Evolutionary conservation across 2,888 invertebrate genomes (phyloP).

Genomic region (Marronus borbonicus): DNA sequence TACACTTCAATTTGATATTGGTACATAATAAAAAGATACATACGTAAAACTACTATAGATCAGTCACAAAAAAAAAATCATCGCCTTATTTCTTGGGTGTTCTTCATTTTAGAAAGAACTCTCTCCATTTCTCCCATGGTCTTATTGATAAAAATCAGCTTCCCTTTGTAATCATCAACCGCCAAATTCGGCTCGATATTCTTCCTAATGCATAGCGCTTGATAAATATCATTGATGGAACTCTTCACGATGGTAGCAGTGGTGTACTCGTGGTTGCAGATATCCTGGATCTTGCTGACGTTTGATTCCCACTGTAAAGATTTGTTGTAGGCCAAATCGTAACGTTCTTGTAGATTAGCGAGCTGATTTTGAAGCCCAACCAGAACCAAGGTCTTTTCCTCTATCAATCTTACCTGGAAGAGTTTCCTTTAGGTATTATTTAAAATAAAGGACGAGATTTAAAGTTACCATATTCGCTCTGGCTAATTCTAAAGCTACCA

Average conservation of each 20-base stretch:
- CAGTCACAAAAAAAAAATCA: no score
- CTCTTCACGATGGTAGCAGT: conserved; percentile 73
- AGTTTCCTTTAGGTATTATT: conserved; percentile 1
- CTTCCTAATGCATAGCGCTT: conserved; percentile 52
- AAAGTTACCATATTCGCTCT: conserved; percentile 72
- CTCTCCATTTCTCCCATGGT: conserved; percentile 49
- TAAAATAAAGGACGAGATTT: conserved; percentile 51
- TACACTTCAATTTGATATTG: no score
- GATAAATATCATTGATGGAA: conserved; percentile 42
- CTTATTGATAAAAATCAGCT: conserved; percentile 54
- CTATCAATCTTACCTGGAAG: conserved; percentile 71
- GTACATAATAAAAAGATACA: no score
- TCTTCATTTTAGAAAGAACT: background rate
- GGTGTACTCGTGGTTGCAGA: conserved; percentile 72
- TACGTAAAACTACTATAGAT: no score
- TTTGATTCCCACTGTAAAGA: conserved; percentile 77
- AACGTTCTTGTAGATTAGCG: conserved; percentile 75
- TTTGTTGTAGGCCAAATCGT: conserved; percentile 74
- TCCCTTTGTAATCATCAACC: conserved; percentile 46
- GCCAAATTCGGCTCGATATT: background rate
- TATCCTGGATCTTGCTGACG: conserved; percentile 75
- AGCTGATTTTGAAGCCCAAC: conserved; percentile 78
- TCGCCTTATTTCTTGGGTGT: no score
- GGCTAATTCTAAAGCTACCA: conserved; percentile 74
- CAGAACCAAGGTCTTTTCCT: conserved; percentile 76